phyloP scores from a whole-genome alignment of 2,888 invertebrate species.

The Drosophila affinis region DNA sequence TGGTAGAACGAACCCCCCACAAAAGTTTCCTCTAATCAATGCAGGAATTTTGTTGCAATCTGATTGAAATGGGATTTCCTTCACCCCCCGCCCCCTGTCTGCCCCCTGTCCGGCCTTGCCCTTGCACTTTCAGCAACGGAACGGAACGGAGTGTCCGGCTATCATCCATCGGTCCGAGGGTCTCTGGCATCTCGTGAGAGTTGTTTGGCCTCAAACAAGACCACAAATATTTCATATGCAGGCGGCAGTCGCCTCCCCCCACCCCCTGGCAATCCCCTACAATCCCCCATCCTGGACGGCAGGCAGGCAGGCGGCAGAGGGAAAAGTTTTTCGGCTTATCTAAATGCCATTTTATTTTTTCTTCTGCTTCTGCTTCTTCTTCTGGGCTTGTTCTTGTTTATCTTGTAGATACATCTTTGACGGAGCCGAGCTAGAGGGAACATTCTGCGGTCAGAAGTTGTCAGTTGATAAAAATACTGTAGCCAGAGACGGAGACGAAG shows the following conservation, averaged over 20 bases:
- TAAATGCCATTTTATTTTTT: conserved; percentile 66
- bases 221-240: conserved; percentile 38
- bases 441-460: conserved; percentile 48
- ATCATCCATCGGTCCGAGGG: conserved; percentile 25
- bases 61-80: no score
- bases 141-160: conserved; percentile 2
- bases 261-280: neutral
- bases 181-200: conserved; percentile 16
- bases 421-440: neutral
- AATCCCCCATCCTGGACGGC: no score
- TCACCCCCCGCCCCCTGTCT: no score
- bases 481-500: neutral
- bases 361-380: neutral
- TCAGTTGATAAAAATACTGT: conserved; percentile 49
- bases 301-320: neutral
- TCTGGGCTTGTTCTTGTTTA: conserved; percentile 35
- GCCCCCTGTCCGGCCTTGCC: no score
- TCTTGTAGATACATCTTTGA: conserved; percentile 40
- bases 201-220: neutral
- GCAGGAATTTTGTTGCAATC: no score
- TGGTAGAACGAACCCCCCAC: no score
- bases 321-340: conserved; percentile 58
- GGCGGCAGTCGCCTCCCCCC: neutral
- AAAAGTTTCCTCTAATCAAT: no score
- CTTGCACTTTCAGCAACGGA: neutral